phyloP scores from a whole-genome alignment of 2,888 invertebrate species.

The Ramazzottius varieornatus region DNA sequence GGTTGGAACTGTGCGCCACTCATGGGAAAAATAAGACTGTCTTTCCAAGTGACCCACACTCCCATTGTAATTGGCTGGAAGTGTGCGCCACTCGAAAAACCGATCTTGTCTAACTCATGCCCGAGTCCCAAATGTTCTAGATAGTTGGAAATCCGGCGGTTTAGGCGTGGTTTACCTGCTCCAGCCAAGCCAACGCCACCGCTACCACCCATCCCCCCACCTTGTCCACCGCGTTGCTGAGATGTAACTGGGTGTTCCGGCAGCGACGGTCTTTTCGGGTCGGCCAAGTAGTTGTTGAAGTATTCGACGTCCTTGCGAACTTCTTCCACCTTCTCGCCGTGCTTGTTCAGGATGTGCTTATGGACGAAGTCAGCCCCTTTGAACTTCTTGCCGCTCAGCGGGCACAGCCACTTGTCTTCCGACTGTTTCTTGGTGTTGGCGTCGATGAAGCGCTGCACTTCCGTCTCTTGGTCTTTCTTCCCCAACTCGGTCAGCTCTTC shows the following conservation, averaged over 20 bases:
- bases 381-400: slow-evolving; percentile 91
- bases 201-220: slow-evolving; percentile 25
- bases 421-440: slow-evolving; percentile 86
- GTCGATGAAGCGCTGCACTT: slow-evolving; percentile 77
- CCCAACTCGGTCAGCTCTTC: slow-evolving; percentile 59
- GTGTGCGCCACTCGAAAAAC: too few species aligned
- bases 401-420: slow-evolving; percentile 96
- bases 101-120: too few species aligned
- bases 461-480: slow-evolving; percentile 42
- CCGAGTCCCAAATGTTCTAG: too few species aligned
- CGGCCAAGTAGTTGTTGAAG: slow-evolving; percentile 79
- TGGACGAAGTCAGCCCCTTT: slow-evolving; percentile 93
- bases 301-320: slow-evolving; percentile 81
- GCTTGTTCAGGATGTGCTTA: slow-evolving; percentile 93
- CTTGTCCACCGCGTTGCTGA: slow-evolving; percentile 20
- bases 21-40: too few species aligned
- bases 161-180: not conserved
- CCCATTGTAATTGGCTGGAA: too few species aligned
- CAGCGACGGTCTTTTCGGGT: slow-evolving; percentile 74
- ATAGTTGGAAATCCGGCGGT: too few species aligned
- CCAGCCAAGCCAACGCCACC: slow-evolving; percentile 11
- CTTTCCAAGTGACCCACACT: too few species aligned
- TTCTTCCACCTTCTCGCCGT: slow-evolving; percentile 82
- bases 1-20: too few species aligned
- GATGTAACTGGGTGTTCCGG: slow-evolving; percentile 50